Evolutionary conservation across 2,797 vertebrate species (phyloP).

Genomic region (Carduelis carduelis): DNA sequence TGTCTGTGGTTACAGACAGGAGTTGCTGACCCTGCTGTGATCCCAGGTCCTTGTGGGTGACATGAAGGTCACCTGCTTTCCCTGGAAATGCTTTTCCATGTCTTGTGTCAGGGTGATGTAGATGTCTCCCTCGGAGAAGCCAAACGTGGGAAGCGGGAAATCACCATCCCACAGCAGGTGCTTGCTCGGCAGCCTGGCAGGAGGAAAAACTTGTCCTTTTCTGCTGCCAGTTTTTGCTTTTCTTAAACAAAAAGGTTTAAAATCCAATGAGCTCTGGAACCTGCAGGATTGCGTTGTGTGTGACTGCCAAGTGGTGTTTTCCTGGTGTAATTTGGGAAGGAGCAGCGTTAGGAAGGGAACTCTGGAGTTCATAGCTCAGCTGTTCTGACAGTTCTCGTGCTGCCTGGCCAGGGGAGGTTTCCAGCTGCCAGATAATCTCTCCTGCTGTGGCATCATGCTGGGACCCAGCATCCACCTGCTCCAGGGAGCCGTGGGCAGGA

Average conservation of each 20-base stretch:
- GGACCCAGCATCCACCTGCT: not conserved
- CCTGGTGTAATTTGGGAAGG: not conserved
- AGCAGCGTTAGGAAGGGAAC: not conserved
- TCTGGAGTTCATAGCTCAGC: not conserved
- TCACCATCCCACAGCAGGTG: fast-evolving
- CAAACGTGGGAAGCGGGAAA: fast-evolving
- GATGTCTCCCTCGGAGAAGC: fast-evolving
- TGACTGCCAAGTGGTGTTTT: not conserved
- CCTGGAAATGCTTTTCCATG: not conserved
- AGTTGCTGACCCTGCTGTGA: not conserved
- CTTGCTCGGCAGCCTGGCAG: not conserved
- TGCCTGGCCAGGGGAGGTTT: not conserved
- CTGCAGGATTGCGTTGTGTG: not conserved
- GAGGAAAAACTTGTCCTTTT: not conserved
- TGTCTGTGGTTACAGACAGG: not conserved
- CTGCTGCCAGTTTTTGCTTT: not conserved
- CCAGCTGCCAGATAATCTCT: not conserved
- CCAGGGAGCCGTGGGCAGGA: not conserved
- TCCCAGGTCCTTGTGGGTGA: not conserved
- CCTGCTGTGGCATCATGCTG: fast-evolving
- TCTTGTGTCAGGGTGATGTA: not conserved
- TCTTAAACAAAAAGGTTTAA: not conserved
- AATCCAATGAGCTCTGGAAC: not conserved
- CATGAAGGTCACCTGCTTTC: not conserved
- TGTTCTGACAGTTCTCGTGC: not conserved